Evolutionary conservation across 2,888 invertebrate genomes (phyloP).

Genomic region (Rhaphigaster nebulosa): DNA sequence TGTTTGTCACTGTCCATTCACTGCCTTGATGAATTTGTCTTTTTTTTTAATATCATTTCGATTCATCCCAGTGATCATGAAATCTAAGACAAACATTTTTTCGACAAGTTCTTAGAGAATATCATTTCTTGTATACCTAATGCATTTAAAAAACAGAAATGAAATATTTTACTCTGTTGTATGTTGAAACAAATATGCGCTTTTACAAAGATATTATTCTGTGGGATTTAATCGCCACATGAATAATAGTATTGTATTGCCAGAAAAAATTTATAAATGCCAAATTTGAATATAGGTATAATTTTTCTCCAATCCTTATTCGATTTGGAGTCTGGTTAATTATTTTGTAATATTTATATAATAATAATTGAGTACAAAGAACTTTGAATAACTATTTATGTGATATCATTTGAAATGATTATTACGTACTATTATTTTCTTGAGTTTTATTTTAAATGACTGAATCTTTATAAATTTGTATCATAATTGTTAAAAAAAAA

Average conservation of each 20-base stretch:
- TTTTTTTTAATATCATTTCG: slow-evolving; percentile 41
- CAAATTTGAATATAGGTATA: slow-evolving; percentile 57
- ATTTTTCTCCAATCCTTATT: slow-evolving; percentile 45
- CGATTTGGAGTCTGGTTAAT: slow-evolving; percentile 50
- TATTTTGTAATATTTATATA: slow-evolving; percentile 59
- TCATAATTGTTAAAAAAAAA: slow-evolving; percentile 49
- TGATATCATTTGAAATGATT: slow-evolving; percentile 56
- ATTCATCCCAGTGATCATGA: slow-evolving; percentile 54
- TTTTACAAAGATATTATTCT: slow-evolving; percentile 44
- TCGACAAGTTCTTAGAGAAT: slow-evolving; percentile 41
- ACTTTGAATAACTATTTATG: slow-evolving; percentile 57
- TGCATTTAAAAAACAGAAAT: slow-evolving; percentile 49
- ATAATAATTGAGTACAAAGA: slow-evolving; percentile 58
- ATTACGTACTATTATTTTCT: slow-evolving; percentile 53
- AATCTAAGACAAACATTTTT: slow-evolving; percentile 47
- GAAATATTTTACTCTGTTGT: slow-evolving; percentile 57
- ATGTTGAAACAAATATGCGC: slow-evolving; percentile 50
- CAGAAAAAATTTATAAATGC: slow-evolving; percentile 55
- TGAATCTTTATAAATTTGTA: slow-evolving; percentile 59
- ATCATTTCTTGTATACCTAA: slow-evolving; percentile 57
- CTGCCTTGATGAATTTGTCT: slow-evolving; percentile 54
- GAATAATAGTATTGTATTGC: slow-evolving; percentile 45
- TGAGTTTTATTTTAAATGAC: slow-evolving; percentile 57
- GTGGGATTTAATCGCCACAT: background rate
- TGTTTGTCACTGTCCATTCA: slow-evolving; percentile 52